Percentiles rank a stretch among this genome's conserved stretches.
phyloP scores from a whole-genome alignment of 2,888 invertebrate genomes.

The Alviniconcha strummeri region DNA sequence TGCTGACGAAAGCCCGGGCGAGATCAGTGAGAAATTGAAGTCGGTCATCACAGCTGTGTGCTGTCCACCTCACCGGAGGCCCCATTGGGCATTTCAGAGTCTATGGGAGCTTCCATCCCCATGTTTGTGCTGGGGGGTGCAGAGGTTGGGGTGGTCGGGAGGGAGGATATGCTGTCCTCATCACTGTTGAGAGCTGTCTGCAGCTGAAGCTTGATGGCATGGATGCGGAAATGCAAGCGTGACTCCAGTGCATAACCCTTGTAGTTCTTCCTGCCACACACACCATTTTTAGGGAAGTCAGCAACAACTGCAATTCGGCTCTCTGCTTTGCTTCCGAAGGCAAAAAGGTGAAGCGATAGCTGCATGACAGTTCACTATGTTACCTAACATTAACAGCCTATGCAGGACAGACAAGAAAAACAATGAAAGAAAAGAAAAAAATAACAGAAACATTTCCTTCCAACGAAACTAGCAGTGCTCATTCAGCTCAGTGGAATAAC shows the following conservation, averaged over 20 bases:
- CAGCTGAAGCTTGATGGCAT: conserved; percentile 77
- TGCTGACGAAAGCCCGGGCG: too few relatives aligned
- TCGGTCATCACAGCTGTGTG: not conserved
- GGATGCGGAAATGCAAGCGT: conserved; percentile 90
- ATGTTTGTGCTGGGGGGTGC: not conserved
- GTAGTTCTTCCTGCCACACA: conserved; percentile 84
- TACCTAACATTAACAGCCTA: too few relatives aligned
- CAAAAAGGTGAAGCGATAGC: too few relatives aligned
- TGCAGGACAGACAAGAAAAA: too few relatives aligned
- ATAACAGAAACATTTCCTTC: too few relatives aligned
- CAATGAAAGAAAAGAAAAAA: too few relatives aligned
- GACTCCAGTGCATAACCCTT: conserved; percentile 92
- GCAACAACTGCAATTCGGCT: not conserved
- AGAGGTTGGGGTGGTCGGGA: conserved; percentile 9
- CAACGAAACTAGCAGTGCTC: too few relatives aligned
- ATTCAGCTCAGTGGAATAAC: too few relatives aligned
- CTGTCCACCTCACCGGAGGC: not conserved
- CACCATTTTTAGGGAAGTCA: not conserved
- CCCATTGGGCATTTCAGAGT: conserved; percentile 4
- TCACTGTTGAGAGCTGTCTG: conserved; percentile 36
- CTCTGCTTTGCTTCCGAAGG: too few relatives aligned
- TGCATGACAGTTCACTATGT: too few relatives aligned
- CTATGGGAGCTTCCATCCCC: not conserved
- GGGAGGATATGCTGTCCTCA: conserved; percentile 18
- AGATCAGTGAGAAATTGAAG: too few relatives aligned